A percentile compares a stretch with the other conserved stretches of the same genome.
Evolutionary conservation across 2,797 vertebrate species (phyloP).

Genomic region (Trachurus trachurus): DNA sequence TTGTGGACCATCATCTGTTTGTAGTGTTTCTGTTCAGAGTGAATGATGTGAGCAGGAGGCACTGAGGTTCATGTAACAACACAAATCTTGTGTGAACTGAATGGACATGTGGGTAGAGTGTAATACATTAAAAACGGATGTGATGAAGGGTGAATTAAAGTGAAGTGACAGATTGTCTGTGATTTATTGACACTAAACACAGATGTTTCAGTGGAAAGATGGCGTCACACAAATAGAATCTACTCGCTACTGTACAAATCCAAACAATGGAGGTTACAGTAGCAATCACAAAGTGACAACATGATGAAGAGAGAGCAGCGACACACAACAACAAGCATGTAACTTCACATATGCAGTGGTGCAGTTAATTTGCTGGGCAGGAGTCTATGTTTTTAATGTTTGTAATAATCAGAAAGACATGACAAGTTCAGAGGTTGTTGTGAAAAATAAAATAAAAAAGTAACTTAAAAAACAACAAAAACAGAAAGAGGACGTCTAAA

Average conservation of each 20-base stretch:
- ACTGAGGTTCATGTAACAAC: conserved; percentile 25
- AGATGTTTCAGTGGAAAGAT: neutral
- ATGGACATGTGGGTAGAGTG: conserved; percentile 24
- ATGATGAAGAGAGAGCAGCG: neutral
- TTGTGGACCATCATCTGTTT: conserved; percentile 22
- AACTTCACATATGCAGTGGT: neutral
- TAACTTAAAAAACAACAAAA: neutral
- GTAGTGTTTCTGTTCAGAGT: conserved; percentile 28
- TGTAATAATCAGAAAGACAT: neutral
- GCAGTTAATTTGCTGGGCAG: neutral
- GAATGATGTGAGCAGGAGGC: conserved; percentile 10
- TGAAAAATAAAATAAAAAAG: neutral
- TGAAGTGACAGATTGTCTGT: conserved; percentile 24
- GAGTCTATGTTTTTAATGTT: neutral
- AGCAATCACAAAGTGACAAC: no score
- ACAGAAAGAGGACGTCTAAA: no score
- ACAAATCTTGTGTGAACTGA: conserved; percentile 19
- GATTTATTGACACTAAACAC: no score
- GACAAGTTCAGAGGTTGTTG: neutral
- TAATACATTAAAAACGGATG: conserved; percentile 45
- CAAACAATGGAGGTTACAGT: neutral
- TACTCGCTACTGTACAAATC: neutral
- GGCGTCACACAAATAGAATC: neutral
- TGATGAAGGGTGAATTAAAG: conserved; percentile 62
- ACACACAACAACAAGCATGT: neutral